Percentiles rank a stretch among this genome's conserved stretches.
phyloP scores from a whole-genome alignment of 1,140 invertebrate genomes.

The Drosophila sproati region DNA sequence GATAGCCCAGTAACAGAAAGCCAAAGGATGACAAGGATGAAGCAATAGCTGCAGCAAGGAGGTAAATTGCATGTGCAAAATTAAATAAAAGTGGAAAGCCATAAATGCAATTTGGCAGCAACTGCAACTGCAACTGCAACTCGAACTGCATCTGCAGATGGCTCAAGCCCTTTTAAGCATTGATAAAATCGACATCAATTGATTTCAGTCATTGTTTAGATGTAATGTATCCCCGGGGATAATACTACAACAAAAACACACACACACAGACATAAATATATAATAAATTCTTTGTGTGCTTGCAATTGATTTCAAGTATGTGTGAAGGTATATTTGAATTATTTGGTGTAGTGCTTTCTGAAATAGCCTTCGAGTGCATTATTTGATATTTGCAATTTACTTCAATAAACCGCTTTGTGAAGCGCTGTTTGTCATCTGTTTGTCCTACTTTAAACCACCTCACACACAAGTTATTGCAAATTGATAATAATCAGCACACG shows the following conservation, averaged over 20 bases:
- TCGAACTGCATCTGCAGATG: slow-evolving; percentile 1
- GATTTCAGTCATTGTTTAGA: slow-evolving; percentile 76
- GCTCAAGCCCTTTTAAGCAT: slow-evolving; percentile 41
- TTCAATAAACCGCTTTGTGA: not conserved
- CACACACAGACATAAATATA: not conserved
- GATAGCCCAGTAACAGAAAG: slow-evolving; percentile 25
- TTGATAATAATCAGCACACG: slow-evolving; percentile 62
- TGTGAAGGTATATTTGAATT: not conserved
- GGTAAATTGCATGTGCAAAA: slow-evolving; percentile 74
- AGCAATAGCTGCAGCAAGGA: not conserved
- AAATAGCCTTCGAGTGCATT: not conserved
- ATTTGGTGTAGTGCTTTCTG: not conserved
- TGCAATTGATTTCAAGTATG: not conserved
- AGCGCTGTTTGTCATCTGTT: slow-evolving; percentile 15
- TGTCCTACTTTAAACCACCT: not conserved
- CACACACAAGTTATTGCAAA: slow-evolving; percentile 62
- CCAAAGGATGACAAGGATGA: slow-evolving; percentile 23
- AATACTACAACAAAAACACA: slow-evolving; percentile 13
- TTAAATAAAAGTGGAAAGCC: slow-evolving; percentile 75
- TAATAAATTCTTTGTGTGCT: not conserved
- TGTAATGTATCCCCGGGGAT: slow-evolving; percentile 21
- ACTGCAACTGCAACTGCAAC: slow-evolving; percentile 34
- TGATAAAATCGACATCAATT: slow-evolving; percentile 78
- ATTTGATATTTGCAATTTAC: not conserved
- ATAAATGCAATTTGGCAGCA: slow-evolving; percentile 79